These are phyloP conservation scores for Neoitamus cyanurus DNA, from an alignment of 2,888 invertebrate genomes.

Conservation along the genomic window DNA sequence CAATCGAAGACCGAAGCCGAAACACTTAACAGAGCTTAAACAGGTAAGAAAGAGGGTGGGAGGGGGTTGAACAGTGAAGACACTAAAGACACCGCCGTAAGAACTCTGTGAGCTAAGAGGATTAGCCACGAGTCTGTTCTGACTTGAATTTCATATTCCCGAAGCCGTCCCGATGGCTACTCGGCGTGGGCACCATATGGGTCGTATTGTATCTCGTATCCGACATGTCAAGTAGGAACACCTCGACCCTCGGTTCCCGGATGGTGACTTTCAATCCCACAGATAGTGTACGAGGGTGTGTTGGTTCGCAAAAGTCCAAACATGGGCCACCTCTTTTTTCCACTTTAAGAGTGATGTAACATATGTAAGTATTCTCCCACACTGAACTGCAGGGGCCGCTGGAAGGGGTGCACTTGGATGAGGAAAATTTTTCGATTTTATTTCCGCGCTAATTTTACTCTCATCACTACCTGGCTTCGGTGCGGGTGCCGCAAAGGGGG, in stretches of 20 bases:
- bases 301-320: neutral
- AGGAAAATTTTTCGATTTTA: neutral
- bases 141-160: neutral
- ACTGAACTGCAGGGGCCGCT: neutral
- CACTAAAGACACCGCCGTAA: neutral
- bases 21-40: neutral
- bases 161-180: neutral
- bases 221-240: neutral
- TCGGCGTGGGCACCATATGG: neutral
- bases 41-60: neutral
- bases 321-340: neutral
- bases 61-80: no score
- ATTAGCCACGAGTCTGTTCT: neutral
- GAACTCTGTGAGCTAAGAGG: neutral
- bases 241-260: no score
- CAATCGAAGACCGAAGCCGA: neutral
- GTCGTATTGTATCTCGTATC: neutral
- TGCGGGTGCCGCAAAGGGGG: neutral
- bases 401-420: neutral
- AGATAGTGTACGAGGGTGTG: neutral
- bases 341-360: neutral
- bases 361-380: neutral
- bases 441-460: neutral
- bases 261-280: neutral
- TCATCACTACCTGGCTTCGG: neutral